Evolutionary conservation across 2,797 vertebrate genomes (phyloP).

Genomic region (Mormyrus hasselquistii): DNA sequence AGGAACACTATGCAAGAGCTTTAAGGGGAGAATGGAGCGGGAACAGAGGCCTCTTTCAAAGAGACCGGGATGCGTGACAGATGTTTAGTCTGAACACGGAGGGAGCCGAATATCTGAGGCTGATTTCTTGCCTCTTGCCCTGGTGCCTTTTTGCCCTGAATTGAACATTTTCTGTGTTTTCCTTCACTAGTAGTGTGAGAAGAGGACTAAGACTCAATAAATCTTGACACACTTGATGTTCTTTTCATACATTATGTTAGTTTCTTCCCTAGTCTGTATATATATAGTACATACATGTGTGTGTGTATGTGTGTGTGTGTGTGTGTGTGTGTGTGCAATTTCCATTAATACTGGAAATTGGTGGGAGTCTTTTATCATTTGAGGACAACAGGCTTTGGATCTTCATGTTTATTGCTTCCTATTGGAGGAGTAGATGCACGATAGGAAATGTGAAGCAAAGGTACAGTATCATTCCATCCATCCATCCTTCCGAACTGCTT

Average conservation of each 20-base stretch:
- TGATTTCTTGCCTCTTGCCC: conserved; percentile 34
- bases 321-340: not conserved
- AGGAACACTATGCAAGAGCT: conserved; percentile 46
- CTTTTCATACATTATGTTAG: not conserved
- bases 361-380: not conserved
- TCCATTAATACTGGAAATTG: not conserved
- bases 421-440: not conserved
- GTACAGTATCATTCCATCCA: not conserved
- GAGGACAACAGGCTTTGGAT: not conserved
- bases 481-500: not conserved
- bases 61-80: conserved; percentile 46
- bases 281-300: not conserved
- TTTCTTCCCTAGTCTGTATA: not conserved
- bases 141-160: conserved; percentile 23
- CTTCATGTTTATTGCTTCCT: not conserved
- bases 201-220: conserved; percentile 33
- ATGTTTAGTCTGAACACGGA: conserved; percentile 49
- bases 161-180: conserved; percentile 26
- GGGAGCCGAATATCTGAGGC: conserved; percentile 41
- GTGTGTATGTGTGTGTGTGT: not conserved
- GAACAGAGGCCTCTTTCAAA: conserved; percentile 51
- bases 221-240: conserved; percentile 13
- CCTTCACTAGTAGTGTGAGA: conserved; percentile 28
- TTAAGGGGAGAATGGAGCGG: conserved; percentile 38
- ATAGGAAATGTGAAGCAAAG: not conserved